A percentile compares a stretch with the other conserved stretches of the same genome.
phyloP scores from a whole-genome alignment of 2,797 vertebrate species.

The Karalla daura region DNA sequence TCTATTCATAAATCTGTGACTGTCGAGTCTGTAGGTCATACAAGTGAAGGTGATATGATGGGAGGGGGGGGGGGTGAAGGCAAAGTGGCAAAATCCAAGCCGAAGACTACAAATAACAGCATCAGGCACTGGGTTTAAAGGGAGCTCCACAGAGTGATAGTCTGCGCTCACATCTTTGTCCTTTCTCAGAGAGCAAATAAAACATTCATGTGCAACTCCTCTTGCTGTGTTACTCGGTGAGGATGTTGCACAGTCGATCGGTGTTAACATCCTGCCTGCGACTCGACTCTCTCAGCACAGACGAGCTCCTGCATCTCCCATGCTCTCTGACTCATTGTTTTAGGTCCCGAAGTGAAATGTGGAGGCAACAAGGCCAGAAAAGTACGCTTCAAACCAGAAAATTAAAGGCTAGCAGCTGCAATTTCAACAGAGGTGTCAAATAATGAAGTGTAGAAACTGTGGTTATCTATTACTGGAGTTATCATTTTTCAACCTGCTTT shows the following conservation, averaged over 20 bases:
- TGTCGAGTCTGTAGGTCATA: background rate
- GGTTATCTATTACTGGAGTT: no score
- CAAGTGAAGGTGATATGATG: background rate
- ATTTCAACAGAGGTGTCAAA: no score
- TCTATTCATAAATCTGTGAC: background rate
- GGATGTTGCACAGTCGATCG: background rate
- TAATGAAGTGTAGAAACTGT: no score
- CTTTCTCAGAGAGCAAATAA: constrained; percentile 23
- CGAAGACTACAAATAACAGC: background rate
- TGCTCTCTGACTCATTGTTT: constrained; percentile 1
- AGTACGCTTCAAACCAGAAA: no score
- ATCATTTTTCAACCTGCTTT: no score
- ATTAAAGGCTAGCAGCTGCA: no score
- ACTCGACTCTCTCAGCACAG: background rate
- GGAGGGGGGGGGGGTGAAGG: background rate
- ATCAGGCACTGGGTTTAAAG: background rate
- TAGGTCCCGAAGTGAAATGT: constrained; percentile 5
- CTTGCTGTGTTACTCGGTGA: background rate
- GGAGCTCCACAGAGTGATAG: background rate
- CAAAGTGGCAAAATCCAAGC: background rate
- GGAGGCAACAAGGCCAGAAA: no score
- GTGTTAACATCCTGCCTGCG: constrained; percentile 1
- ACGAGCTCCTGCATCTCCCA: background rate
- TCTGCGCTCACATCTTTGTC: constrained; percentile 13
- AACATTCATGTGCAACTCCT: constrained; percentile 27